Conservation (phyloP, 2,888 invertebrate genomes). For the Gastracanthus pulcherrimus region DNA sequence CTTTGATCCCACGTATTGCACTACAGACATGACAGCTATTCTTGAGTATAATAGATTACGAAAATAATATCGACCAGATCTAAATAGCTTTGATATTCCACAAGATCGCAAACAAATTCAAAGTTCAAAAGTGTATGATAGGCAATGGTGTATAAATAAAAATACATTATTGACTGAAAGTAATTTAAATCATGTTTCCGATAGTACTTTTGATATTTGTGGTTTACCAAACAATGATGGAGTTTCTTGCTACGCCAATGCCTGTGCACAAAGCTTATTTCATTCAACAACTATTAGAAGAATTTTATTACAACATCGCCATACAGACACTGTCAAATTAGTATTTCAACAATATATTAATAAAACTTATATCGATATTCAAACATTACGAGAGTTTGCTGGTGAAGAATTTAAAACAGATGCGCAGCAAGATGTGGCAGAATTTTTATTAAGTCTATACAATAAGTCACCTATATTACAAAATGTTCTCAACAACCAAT, state of each 20-base stretch:
- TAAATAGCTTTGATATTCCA: too few relatives aligned
- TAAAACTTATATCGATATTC: too few relatives aligned
- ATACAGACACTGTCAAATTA: neutral
- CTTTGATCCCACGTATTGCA: neutral
- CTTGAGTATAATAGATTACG: conserved; percentile 21
- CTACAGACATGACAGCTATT: neutral
- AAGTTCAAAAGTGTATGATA: too few relatives aligned
- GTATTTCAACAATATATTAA: conserved; percentile 14
- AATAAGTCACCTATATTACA: neutral
- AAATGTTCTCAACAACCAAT: too few relatives aligned
- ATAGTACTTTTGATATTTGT: neutral
- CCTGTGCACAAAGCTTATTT: conserved; percentile 8
- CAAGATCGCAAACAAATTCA: too few relatives aligned
- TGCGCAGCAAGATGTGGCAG: neutral
- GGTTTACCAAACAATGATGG: conserved; percentile 20
- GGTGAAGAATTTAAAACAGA: neutral
- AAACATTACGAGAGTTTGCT: neutral
- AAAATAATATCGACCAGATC: too few relatives aligned
- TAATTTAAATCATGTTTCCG: neutral
- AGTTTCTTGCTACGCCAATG: neutral
- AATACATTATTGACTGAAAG: neutral
- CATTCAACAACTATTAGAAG: conserved; percentile 5
- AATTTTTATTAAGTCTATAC: neutral
- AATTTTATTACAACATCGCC: conserved; percentile 9
- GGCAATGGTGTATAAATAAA: too few relatives aligned